phyloP scores from a whole-genome alignment of 2,797 vertebrate genomes.

The Sarcophilus harrisii region DNA sequence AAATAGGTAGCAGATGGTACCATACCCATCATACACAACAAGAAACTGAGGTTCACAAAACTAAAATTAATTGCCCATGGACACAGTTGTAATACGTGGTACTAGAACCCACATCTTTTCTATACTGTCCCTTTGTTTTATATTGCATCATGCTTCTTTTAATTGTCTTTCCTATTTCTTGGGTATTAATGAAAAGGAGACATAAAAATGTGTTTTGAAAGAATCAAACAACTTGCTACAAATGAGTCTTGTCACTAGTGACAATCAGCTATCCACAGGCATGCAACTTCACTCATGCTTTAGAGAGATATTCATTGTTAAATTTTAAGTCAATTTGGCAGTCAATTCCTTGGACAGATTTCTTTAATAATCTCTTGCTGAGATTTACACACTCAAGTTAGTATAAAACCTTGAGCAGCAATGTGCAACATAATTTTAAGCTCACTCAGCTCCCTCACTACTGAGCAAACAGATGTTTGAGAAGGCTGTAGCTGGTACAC shows the following conservation, averaged over 20 bases:
- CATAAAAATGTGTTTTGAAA: background rate
- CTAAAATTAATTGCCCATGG: background rate
- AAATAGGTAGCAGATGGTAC: background rate
- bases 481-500: conserved; percentile 64
- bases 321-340: conserved; percentile 72
- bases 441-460: conserved; percentile 77
- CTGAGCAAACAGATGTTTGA: conserved; percentile 82
- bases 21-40: background rate
- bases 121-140: background rate
- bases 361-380: conserved; percentile 83
- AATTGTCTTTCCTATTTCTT: background rate
- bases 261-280: conserved; percentile 43
- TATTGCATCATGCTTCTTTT: conserved; percentile 16
- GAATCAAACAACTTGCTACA: conserved; percentile 24
- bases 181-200: background rate
- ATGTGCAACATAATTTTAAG: conserved; percentile 74
- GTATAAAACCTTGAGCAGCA: conserved; percentile 73
- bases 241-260: conserved; percentile 14
- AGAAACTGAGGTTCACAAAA: background rate
- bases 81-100: background rate
- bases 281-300: conserved; percentile 6
- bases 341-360: conserved; percentile 80
- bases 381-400: conserved; percentile 81
- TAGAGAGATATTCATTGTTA: conserved; percentile 64
- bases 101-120: background rate